A percentile compares a stretch with the other conserved stretches of the same genome.
These are phyloP conservation scores for Phrynocephalus forsythii DNA, from an alignment of 2,797 vertebrate genomes.

Conservation along the genomic window DNA sequence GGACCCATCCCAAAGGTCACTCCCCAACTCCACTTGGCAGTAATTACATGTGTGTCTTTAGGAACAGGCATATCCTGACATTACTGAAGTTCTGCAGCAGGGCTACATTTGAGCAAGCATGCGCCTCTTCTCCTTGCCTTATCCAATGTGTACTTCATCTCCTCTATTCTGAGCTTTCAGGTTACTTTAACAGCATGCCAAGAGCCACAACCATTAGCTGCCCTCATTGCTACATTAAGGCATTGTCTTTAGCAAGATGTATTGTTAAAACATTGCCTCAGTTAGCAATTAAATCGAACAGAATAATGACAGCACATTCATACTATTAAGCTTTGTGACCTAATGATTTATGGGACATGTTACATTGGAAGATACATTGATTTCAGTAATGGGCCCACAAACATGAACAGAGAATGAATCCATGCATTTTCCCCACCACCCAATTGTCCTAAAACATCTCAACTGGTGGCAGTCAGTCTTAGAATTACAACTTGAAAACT, in stretches of 20 bases:
- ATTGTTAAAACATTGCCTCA: constrained; percentile 60
- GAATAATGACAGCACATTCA: constrained; percentile 55
- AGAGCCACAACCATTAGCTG: constrained; percentile 55
- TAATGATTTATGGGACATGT: constrained; percentile 69
- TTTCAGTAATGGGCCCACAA: constrained; percentile 59
- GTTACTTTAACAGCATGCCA: constrained; percentile 23
- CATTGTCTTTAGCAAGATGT: constrained; percentile 51
- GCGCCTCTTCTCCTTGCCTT: constrained; percentile 10
- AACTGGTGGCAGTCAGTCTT: constrained; percentile 1
- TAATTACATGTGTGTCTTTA: constrained; percentile 45
- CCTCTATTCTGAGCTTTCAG: constrained; percentile 45
- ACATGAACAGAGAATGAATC: constrained; percentile 33
- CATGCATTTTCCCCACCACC: constrained; percentile 16
- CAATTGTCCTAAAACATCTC: background rate
- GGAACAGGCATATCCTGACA: constrained; percentile 33
- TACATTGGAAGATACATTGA: constrained; percentile 66
- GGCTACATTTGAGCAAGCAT: background rate
- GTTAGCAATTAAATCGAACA: constrained; percentile 70
- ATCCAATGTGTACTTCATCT: constrained; percentile 19
- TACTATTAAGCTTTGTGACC: constrained; percentile 66
- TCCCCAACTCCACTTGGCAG: constrained; percentile 19
- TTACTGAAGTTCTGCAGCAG: constrained; percentile 2
- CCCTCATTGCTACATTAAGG: constrained; percentile 56
- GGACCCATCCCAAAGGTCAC: constrained; percentile 21
- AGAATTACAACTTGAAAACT: constrained; percentile 38